Percentiles rank a stretch among this genome's conserved stretches.
These are phyloP conservation scores for Augochlora pura DNA, from an alignment of 1,140 invertebrate genomes.

Conservation along the genomic window DNA sequence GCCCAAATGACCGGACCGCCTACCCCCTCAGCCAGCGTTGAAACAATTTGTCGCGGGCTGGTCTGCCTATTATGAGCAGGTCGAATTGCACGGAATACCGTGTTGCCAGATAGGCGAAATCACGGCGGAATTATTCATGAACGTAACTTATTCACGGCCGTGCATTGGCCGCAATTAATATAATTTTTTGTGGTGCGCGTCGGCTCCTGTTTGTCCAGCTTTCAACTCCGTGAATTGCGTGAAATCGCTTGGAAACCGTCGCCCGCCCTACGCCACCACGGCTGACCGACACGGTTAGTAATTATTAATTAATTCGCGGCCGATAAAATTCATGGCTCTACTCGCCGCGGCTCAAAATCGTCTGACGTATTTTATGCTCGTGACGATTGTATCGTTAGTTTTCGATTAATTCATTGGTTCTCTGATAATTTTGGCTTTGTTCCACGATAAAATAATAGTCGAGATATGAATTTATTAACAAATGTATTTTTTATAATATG, in stretches of 20 bases:
- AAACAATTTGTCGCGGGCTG: constrained; percentile 20
- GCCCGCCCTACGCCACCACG: neutral
- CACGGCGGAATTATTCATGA: constrained; percentile 33
- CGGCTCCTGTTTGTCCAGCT: neutral
- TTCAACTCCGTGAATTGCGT: constrained; percentile 6
- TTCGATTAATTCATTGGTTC: too few species aligned
- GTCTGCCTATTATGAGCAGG: constrained; percentile 10
- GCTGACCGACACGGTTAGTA: neutral
- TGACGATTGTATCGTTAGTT: too few species aligned
- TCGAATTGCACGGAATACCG: neutral
- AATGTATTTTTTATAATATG: too few species aligned
- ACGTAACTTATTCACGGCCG: constrained; percentile 24
- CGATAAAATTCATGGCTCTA: neutral
- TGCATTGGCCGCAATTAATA: constrained; percentile 27
- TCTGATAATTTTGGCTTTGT: too few species aligned
- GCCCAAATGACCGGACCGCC: neutral
- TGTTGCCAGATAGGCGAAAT: neutral
- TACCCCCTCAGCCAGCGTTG: constrained; percentile 1
- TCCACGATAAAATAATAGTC: too few species aligned
- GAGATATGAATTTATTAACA: too few species aligned
- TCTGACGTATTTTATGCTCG: neutral
- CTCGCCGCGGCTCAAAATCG: neutral
- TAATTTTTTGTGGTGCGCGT: constrained; percentile 15
- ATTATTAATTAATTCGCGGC: neutral
- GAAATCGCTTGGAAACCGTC: neutral